Percentiles rank a stretch among this genome's conserved stretches.
Conservation (phyloP, 2,888 invertebrate species). For the Nomada flava region DNA sequence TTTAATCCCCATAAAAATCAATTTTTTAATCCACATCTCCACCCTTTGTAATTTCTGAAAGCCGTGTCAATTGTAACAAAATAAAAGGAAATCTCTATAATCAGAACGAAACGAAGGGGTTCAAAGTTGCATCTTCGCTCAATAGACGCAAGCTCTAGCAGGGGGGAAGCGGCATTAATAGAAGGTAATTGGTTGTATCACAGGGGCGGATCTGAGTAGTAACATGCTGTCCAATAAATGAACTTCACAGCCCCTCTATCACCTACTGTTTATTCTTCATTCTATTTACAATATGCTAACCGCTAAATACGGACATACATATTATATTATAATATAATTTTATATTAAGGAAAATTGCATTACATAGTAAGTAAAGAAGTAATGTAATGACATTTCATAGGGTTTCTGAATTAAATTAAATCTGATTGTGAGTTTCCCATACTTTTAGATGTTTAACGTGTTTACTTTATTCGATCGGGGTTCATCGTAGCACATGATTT, state of each 20-base stretch:
- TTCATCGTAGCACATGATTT: no score
- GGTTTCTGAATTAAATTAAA: no score
- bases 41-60: no score
- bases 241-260: not conserved
- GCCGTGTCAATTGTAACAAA: not conserved
- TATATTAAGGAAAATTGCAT: no score
- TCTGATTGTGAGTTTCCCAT: no score
- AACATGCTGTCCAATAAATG: constrained; percentile 22
- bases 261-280: not conserved
- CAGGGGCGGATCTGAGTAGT: not conserved
- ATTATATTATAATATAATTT: not conserved
- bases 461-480: no score
- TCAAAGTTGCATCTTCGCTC: not conserved
- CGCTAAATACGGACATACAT: not conserved
- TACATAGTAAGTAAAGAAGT: no score
- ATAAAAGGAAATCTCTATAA: not conserved
- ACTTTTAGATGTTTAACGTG: no score
- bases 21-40: no score
- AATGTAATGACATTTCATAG: no score
- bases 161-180: constrained; percentile 16
- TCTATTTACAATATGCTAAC: not conserved
- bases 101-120: not conserved
- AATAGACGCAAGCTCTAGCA: not conserved
- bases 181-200: constrained; percentile 18
- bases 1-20: no score